Percentiles rank a stretch among this genome's conserved stretches.
phyloP scores from a whole-genome alignment of 2,113 vertebrate genomes.

The Nymphicus hollandicus region DNA sequence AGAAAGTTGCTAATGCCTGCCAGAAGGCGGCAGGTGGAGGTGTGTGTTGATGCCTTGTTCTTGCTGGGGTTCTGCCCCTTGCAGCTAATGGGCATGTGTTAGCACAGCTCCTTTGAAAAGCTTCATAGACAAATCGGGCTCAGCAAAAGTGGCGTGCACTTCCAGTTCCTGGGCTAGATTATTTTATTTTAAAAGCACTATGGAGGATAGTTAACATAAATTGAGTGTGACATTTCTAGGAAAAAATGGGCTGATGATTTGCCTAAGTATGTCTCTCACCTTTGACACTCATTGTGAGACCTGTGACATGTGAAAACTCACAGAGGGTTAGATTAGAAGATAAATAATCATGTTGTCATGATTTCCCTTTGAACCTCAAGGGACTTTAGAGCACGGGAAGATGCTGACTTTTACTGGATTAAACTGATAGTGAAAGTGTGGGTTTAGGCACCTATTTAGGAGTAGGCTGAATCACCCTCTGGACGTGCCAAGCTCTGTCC shows the following conservation, averaged over 20 bases:
- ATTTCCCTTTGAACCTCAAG: slow-evolving; percentile 36
- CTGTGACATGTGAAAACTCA: background rate
- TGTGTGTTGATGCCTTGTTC: background rate
- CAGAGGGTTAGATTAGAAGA: background rate
- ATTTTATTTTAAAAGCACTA: background rate
- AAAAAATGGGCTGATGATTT: background rate
- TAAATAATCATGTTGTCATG: slow-evolving; percentile 1
- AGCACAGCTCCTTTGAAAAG: background rate
- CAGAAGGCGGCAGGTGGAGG: background rate
- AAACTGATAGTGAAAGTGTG: slow-evolving; percentile 43
- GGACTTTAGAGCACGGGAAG: slow-evolving; percentile 1
- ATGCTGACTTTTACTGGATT: slow-evolving; percentile 31
- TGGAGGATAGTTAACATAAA: background rate
- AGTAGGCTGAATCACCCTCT: background rate
- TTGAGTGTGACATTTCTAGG: background rate
- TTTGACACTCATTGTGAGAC: background rate
- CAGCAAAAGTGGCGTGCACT: background rate
- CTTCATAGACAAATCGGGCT: background rate
- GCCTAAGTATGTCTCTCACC: background rate
- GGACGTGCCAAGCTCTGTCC: background rate
- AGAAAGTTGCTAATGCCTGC: background rate
- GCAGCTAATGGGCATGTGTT: background rate
- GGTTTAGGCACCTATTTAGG: background rate
- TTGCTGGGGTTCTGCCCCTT: background rate
- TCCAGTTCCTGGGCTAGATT: background rate